A percentile compares a stretch with the other conserved stretches of the same genome.
These are phyloP conservation scores for Chionodraco myersi DNA, from an alignment of 2,113 vertebrate species.

Conservation along the genomic window DNA sequence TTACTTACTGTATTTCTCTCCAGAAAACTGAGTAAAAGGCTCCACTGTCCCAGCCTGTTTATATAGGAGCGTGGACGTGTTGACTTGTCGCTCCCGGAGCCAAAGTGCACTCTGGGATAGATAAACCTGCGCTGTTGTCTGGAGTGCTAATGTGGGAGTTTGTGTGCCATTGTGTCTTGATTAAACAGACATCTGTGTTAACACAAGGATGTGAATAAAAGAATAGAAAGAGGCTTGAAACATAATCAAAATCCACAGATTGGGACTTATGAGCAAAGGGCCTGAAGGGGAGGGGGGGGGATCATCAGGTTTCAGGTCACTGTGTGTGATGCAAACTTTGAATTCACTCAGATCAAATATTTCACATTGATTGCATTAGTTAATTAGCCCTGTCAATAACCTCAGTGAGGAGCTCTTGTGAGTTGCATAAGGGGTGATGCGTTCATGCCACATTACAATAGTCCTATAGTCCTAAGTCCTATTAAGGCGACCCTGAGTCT, in stretches of 20 bases:
- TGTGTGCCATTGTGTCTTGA: constrained; percentile 43
- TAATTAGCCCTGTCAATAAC: constrained; percentile 1
- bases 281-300: no score
- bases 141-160: constrained; percentile 4
- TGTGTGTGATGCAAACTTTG: not conserved
- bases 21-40: constrained; percentile 45
- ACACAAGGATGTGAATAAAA: constrained; percentile 5
- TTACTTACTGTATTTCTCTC: constrained; percentile 80
- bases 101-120: constrained; percentile 82
- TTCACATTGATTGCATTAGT: constrained; percentile 42
- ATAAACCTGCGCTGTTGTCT: constrained; percentile 71
- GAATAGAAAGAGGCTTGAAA: not conserved
- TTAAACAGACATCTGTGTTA: constrained; percentile 30
- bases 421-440: constrained; percentile 69
- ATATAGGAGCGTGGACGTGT: constrained; percentile 78
- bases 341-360: not conserved
- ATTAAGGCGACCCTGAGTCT: constrained; percentile 65
- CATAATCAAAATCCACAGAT: not conserved
- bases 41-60: constrained; percentile 59
- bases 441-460: constrained; percentile 48
- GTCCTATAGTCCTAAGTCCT: constrained; percentile 77
- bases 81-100: constrained; percentile 75
- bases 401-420: constrained; percentile 5
- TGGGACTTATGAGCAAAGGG: not conserved
- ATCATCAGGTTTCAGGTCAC: not conserved